These are phyloP conservation scores for Sebastes iracundus DNA, from an alignment of 2,797 vertebrate genomes.

Conservation along the genomic window DNA sequence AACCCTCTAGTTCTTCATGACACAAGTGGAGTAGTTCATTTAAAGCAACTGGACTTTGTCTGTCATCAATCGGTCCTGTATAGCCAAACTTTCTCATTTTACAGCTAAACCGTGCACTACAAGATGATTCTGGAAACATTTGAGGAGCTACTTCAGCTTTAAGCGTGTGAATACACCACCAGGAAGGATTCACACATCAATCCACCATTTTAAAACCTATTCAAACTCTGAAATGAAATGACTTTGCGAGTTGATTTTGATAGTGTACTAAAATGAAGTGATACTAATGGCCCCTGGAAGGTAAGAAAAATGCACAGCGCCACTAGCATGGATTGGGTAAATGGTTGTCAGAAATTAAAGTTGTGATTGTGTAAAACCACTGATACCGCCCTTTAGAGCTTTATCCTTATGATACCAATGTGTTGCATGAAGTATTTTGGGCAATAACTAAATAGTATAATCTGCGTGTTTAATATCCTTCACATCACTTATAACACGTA, in stretches of 20 bases:
- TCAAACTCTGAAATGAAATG: not conserved
- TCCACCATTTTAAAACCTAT: not conserved
- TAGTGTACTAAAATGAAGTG: not conserved
- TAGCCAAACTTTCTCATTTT: too few species aligned
- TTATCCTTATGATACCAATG: not conserved
- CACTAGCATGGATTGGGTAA: not conserved
- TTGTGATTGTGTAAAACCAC: not conserved
- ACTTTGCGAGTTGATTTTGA: not conserved
- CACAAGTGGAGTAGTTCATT: too few species aligned
- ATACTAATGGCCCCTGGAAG: not conserved
- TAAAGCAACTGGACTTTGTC: too few species aligned
- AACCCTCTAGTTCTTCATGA: too few species aligned
- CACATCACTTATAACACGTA: not conserved
- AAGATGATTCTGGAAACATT: too few species aligned
- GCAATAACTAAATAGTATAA: not conserved
- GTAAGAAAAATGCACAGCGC: not conserved
- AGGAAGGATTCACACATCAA: not conserved
- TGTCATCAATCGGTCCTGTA: too few species aligned
- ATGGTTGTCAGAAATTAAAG: not conserved
- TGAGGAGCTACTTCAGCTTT: too few species aligned
- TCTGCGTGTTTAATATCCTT: not conserved
- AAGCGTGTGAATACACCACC: not conserved
- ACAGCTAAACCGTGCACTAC: too few species aligned
- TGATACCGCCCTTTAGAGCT: not conserved
- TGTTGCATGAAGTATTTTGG: not conserved